Conservation (phyloP, 2,888 invertebrate genomes). For the Sabatieria punctata region DNA sequence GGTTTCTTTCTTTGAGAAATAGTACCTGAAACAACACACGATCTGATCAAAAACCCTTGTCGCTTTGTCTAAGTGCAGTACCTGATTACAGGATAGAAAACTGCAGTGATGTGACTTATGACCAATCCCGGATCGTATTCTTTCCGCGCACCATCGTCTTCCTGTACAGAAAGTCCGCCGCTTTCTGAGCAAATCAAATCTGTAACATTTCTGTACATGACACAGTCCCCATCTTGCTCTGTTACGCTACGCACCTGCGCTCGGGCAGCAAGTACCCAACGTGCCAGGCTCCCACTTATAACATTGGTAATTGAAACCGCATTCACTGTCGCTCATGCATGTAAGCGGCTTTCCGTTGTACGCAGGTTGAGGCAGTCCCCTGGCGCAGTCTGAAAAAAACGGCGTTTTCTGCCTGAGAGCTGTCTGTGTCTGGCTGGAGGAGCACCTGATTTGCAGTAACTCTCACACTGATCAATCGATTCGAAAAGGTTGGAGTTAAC, state of each 20-base stretch:
- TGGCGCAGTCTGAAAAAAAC: constrained; percentile 9
- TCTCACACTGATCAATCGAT: constrained; percentile 10
- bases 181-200: constrained; percentile 9
- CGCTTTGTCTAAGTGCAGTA: neutral
- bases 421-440: too few relatives aligned
- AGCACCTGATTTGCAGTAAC: constrained; percentile 8
- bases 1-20: constrained; percentile 8
- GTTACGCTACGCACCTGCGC: too few relatives aligned
- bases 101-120: constrained; percentile 7
- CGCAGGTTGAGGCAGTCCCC: constrained; percentile 9
- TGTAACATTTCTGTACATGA: neutral
- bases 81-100: constrained; percentile 12
- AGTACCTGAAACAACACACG: constrained; percentile 4
- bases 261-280: too few relatives aligned
- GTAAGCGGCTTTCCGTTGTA: too few relatives aligned
- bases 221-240: constrained; percentile 9
- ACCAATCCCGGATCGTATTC: constrained; percentile 11
- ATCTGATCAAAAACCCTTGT: neutral
- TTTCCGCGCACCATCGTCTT: constrained; percentile 1
- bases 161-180: constrained; percentile 6
- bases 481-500: constrained; percentile 12
- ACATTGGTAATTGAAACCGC: too few relatives aligned
- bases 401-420: too few relatives aligned
- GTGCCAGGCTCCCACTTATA: too few relatives aligned
- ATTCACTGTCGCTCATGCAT: too few relatives aligned